Conservation (phyloP, 1,140 invertebrate species). For the Melitaea cinxia region DNA sequence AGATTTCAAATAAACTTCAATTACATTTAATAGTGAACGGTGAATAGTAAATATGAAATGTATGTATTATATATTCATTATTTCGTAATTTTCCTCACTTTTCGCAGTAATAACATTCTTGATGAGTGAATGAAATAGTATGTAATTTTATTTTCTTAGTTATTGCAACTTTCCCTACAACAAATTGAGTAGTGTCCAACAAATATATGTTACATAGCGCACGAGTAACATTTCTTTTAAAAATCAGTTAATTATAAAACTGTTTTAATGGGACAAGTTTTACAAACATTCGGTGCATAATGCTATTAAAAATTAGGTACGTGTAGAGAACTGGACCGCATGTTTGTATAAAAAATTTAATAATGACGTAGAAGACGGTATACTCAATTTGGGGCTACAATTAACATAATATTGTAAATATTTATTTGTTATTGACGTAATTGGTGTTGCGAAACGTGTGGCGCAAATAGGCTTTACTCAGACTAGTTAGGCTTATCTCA, state of each 20-base stretch:
- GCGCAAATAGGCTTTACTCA: conserved; percentile 28
- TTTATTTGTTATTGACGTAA: conserved; percentile 7
- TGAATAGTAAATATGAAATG: no score
- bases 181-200: no score
- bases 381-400: neutral
- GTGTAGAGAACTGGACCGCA: neutral
- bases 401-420: neutral
- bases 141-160: neutral
- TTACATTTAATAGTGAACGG: no score
- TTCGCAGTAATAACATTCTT: neutral
- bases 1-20: neutral
- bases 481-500: conserved; percentile 44
- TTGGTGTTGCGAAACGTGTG: conserved; percentile 16
- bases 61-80: no score
- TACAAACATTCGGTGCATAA: neutral
- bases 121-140: neutral
- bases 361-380: neutral
- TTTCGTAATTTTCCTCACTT: neutral
- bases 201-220: no score
- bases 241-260: no score
- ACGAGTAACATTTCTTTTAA: no score
- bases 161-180: no score
- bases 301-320: neutral
- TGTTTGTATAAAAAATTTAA: neutral
- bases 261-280: neutral